Evolutionary conservation across 2,113 vertebrate species (phyloP).

Genomic region (Polyodon spathula): DNA sequence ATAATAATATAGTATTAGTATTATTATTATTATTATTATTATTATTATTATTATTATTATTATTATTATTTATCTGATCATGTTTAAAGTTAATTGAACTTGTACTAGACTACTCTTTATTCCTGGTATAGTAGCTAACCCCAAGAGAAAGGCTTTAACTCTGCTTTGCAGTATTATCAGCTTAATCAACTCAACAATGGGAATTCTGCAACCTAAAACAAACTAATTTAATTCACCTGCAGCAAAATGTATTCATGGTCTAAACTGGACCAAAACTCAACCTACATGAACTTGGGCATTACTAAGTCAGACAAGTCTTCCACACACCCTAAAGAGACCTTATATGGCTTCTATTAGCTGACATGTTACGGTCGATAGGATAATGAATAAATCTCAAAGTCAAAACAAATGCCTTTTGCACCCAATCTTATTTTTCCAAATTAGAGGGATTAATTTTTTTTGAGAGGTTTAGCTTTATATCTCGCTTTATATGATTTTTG

Average conservation of each 20-base stretch:
- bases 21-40: too few species aligned
- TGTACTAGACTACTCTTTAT: conserved; percentile 1
- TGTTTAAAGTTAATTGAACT: background rate
- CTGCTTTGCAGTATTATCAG: conserved; percentile 5
- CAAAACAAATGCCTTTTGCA: background rate
- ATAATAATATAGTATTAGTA: too few species aligned
- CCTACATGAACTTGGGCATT: background rate
- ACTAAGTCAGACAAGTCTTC: background rate
- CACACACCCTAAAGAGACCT: background rate
- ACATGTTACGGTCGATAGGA: background rate
- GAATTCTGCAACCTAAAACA: background rate
- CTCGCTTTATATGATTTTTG: background rate
- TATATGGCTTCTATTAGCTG: background rate
- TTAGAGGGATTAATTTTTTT: background rate
- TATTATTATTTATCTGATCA: background rate
- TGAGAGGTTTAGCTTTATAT: background rate
- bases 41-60: too few species aligned
- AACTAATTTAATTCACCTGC: background rate
- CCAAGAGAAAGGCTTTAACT: background rate
- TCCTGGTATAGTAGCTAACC: background rate
- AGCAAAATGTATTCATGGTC: background rate
- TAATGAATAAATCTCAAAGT: background rate
- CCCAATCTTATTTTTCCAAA: background rate
- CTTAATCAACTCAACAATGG: conserved; percentile 29
- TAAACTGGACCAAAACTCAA: background rate